phyloP scores from a whole-genome alignment of 2,797 vertebrate species.

The Amphiprion clarkii region DNA sequence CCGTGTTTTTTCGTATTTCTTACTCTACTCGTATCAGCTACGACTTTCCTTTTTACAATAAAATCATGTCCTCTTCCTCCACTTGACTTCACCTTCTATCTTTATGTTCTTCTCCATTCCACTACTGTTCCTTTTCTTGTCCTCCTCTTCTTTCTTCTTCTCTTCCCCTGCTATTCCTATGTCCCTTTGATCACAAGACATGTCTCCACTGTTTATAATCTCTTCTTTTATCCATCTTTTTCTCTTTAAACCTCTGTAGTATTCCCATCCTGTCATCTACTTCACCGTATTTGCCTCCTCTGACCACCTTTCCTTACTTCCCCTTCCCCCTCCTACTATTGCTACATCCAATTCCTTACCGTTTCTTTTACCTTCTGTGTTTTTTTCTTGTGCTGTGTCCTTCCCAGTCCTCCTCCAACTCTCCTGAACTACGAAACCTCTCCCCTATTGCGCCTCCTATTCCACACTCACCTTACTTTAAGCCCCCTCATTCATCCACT shows the following conservation, averaged over 20 bases:
- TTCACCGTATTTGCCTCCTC: not conserved
- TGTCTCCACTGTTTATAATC: no score
- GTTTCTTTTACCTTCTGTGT: not conserved
- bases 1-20: not conserved
- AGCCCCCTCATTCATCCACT: not conserved
- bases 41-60: not conserved
- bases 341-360: not conserved
- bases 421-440: not conserved
- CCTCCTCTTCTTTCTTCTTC: no score
- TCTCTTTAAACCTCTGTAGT: not conserved
- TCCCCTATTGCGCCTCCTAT: not conserved
- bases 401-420: not conserved
- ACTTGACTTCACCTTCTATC: not conserved
- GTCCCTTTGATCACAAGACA: not conserved
- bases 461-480: not conserved
- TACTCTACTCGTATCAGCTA: not conserved
- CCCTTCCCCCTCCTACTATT: not conserved
- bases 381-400: not conserved
- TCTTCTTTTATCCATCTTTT: not conserved
- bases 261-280: not conserved
- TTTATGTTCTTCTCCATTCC: not conserved
- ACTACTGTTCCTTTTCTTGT: no score
- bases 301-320: not conserved
- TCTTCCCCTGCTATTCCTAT: not conserved
- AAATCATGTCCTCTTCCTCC: not conserved